Conservation (phyloP, 2,888 invertebrate species). For the Rhabditophanes sp. region DNA sequence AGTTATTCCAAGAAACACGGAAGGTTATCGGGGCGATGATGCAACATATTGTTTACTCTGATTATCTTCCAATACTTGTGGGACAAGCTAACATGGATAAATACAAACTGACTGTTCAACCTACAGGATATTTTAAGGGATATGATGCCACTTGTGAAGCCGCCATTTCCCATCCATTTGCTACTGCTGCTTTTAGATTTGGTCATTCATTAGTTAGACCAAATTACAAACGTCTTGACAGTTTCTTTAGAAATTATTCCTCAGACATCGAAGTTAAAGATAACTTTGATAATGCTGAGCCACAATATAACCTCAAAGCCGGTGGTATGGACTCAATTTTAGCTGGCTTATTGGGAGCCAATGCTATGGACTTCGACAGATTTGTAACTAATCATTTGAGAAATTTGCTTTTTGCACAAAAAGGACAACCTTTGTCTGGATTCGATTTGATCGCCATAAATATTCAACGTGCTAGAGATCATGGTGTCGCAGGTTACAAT, state of each 20-base stretch:
- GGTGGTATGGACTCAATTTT: slow-evolving; percentile 41
- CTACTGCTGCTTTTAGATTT: slow-evolving; percentile 55
- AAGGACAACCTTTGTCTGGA: slow-evolving; percentile 38
- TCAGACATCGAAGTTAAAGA: slow-evolving; percentile 14
- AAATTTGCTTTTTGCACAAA: slow-evolving; percentile 66
- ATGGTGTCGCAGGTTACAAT: slow-evolving; percentile 66
- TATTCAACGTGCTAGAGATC: slow-evolving; percentile 69
- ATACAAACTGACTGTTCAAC: slow-evolving; percentile 66
- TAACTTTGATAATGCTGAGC: slow-evolving; percentile 32
- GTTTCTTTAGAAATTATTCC: slow-evolving; percentile 12
- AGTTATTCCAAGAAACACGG: slow-evolving; percentile 45
- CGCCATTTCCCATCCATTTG: slow-evolving; percentile 66
- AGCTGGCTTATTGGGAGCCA: slow-evolving; percentile 41
- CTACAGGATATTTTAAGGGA: slow-evolving; percentile 49
- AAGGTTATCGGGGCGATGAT: slow-evolving; percentile 49
- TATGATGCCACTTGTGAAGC: slow-evolving; percentile 60
- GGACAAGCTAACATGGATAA: slow-evolving; percentile 75
- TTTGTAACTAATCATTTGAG: slow-evolving; percentile 37
- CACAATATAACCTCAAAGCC: slow-evolving; percentile 21
- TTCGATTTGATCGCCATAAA: slow-evolving; percentile 79
- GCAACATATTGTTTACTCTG: slow-evolving; percentile 49
- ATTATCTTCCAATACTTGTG: slow-evolving; percentile 63
- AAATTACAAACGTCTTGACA: slow-evolving; percentile 54
- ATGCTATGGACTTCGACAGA: slow-evolving; percentile 38
- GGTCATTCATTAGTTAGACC: slow-evolving; percentile 62